These are phyloP conservation scores for Drosophila prosaltans DNA, from an alignment of 1,140 invertebrate genomes.

Conservation along the genomic window DNA sequence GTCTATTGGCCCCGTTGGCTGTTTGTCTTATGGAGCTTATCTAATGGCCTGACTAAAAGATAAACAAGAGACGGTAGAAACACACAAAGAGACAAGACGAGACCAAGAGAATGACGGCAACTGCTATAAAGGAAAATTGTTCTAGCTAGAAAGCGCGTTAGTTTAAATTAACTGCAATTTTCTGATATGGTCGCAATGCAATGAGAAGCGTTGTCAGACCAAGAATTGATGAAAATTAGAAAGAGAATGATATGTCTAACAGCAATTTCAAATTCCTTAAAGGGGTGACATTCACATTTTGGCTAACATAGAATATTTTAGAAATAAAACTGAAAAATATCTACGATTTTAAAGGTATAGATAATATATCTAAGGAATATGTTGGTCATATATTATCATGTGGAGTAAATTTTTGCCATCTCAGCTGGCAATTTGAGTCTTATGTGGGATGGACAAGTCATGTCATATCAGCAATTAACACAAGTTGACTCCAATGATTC, in stretches of 20 bases:
- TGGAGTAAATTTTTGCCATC: not conserved
- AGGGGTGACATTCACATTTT: not conserved
- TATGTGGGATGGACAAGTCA: slow-evolving; percentile 2
- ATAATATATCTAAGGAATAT: too few relatives aligned
- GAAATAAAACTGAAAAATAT: too few relatives aligned
- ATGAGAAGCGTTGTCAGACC: slow-evolving; percentile 14
- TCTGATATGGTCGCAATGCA: slow-evolving; percentile 51
- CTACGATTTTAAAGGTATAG: too few relatives aligned
- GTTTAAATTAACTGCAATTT: slow-evolving; percentile 78
- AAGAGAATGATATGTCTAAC: not conserved
- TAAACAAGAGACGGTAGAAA: slow-evolving; percentile 67
- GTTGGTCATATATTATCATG: too few relatives aligned
- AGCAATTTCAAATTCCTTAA: not conserved
- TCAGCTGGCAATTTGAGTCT: slow-evolving; percentile 4
- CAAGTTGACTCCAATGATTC: slow-evolving; percentile 12
- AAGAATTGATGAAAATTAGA: not conserved
- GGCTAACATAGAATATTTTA: not conserved
- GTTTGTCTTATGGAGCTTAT: slow-evolving; percentile 75
- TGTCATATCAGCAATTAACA: slow-evolving; percentile 20
- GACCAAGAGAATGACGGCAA: slow-evolving; percentile 11
- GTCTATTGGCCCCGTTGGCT: slow-evolving; percentile 46
- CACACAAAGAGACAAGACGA: not conserved
- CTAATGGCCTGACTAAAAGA: slow-evolving; percentile 73
- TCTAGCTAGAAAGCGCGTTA: slow-evolving; percentile 67
- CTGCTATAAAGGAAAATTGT: slow-evolving; percentile 35